Conservation (phyloP, 2,113 vertebrate genomes). For the Speoplatyrhinus poulsoni region DNA sequence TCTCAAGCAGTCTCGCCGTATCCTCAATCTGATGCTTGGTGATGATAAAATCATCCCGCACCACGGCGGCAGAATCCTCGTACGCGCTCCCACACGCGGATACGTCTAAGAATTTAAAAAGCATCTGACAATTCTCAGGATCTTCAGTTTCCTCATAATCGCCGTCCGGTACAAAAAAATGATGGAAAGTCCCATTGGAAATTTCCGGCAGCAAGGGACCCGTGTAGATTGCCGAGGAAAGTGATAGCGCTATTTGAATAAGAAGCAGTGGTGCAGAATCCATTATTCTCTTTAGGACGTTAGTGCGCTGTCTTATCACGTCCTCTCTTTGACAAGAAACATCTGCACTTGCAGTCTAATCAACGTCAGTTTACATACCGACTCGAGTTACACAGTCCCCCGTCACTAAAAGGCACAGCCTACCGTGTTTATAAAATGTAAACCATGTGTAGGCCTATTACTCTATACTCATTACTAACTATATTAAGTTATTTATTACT, state of each 20-base stretch:
- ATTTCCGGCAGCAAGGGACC: conserved; percentile 94
- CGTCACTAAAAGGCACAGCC: conserved; percentile 59
- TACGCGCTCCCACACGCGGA: conserved; percentile 71
- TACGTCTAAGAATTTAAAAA: conserved; percentile 87
- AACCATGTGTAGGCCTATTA: too few species aligned
- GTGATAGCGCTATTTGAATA: conserved; percentile 47
- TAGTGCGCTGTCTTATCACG: not conserved
- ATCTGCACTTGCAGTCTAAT: conserved; percentile 50
- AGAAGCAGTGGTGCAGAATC: conserved; percentile 51
- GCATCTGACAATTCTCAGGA: conserved; percentile 91
- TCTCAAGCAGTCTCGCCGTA: conserved; percentile 86
- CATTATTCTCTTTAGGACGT: conserved; percentile 44
- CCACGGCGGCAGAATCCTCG: conserved; percentile 76
- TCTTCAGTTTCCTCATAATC: conserved; percentile 96
- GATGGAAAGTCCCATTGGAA: conserved; percentile 94
- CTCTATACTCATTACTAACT: too few species aligned
- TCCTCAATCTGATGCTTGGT: conserved; percentile 91
- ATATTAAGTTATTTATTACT: too few species aligned
- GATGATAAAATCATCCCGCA: conserved; percentile 87
- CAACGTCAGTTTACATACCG: conserved; percentile 50
- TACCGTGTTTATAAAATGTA: conserved; percentile 8
- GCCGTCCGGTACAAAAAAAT: conserved; percentile 94
- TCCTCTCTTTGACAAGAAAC: conserved; percentile 40
- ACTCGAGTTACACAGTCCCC: conserved; percentile 66
- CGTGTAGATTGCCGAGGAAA: conserved; percentile 76